These are phyloP conservation scores for Arge pagana DNA, from an alignment of 2,888 invertebrate genomes.

Conservation along the genomic window DNA sequence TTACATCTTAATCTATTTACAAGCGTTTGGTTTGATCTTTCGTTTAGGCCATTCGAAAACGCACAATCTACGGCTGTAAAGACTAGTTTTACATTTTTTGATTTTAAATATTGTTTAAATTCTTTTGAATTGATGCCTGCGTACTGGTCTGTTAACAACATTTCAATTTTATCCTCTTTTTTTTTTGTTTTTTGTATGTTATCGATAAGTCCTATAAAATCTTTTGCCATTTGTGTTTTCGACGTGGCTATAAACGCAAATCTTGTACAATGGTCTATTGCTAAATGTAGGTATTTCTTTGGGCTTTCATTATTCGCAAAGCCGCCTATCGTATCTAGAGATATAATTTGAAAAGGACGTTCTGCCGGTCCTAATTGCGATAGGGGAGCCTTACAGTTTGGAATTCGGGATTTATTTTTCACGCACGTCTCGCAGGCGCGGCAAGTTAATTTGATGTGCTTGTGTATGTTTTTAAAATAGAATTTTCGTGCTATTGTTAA, in stretches of 20 bases:
- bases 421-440: conserved; percentile 12
- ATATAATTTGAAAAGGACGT: conserved; percentile 8
- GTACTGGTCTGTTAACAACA: conserved; percentile 31
- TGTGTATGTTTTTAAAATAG: conserved; percentile 11
- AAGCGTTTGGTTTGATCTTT: conserved; percentile 32
- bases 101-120: conserved; percentile 29
- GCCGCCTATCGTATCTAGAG: conserved; percentile 27
- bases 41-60: conserved; percentile 32
- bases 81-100: conserved; percentile 24
- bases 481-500: conserved; percentile 11
- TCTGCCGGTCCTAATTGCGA: conserved; percentile 28
- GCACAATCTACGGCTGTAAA: conserved; percentile 30
- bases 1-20: conserved; percentile 32
- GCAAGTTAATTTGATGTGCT: conserved; percentile 3
- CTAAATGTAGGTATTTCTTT: conserved; percentile 26
- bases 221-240: conserved; percentile 25
- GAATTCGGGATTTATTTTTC: conserved; percentile 25
- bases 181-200: conserved; percentile 23
- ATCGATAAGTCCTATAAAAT: too few species aligned
- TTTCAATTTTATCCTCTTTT: conserved; percentile 28
- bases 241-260: conserved; percentile 27
- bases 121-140: conserved; percentile 30
- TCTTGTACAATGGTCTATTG: conserved; percentile 24
- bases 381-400: conserved; percentile 21
- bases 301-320: conserved; percentile 26